Conservation (phyloP, 2,113 vertebrate genomes). For the Ariopsis seemanni region DNA sequence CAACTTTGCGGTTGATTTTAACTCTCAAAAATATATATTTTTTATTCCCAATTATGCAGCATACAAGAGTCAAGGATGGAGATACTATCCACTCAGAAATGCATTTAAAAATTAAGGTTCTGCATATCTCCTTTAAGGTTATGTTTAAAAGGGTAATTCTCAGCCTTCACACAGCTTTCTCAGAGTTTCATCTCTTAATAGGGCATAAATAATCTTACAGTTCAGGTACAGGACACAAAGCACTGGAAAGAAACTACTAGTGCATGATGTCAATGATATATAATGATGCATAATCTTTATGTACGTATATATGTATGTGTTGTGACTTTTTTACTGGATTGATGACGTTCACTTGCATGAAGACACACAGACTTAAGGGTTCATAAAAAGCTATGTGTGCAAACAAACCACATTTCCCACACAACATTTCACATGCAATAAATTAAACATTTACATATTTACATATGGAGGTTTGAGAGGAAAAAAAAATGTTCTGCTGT, state of each 20-base stretch:
- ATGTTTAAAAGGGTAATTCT: neutral
- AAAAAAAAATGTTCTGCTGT: slow-evolving; percentile 56
- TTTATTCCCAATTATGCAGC: too few relatives aligned
- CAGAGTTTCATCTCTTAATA: neutral
- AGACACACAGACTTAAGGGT: neutral
- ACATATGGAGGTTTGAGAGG: slow-evolving; percentile 48
- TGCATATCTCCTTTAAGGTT: too few relatives aligned
- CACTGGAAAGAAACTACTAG: too few relatives aligned
- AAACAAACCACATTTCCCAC: slow-evolving; percentile 44
- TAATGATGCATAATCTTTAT: neutral
- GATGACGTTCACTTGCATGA: neutral
- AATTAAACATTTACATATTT: slow-evolving; percentile 63
- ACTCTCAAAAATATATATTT: too few relatives aligned
- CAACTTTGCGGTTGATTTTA: too few relatives aligned
- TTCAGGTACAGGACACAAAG: neutral
- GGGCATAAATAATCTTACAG: neutral
- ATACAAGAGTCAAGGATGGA: too few relatives aligned
- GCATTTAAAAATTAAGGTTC: too few relatives aligned
- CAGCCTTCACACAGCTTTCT: neutral
- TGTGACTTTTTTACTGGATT: neutral
- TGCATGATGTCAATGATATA: neutral
- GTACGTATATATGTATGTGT: neutral
- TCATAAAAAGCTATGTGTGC: neutral
- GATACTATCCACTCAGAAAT: too few relatives aligned
- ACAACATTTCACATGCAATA: slow-evolving; percentile 61